Evolutionary conservation across 2,888 invertebrate species (phyloP).

Genomic region (Epinotia brunnichana): DNA sequence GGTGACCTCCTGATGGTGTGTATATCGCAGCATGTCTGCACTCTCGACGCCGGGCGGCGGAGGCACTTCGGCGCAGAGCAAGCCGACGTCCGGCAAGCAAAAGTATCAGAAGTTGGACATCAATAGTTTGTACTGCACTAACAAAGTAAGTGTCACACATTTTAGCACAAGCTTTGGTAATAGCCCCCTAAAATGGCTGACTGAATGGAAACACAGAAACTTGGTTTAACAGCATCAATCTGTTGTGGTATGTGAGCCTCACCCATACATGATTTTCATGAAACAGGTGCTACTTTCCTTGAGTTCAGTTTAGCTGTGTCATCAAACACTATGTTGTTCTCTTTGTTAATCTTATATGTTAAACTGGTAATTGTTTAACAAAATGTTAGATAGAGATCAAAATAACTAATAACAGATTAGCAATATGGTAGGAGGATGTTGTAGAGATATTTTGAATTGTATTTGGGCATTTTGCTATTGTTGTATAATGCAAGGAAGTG

Average conservation of each 20-base stretch:
- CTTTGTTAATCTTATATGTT: slow-evolving; percentile 14
- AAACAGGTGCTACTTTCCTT: not conserved
- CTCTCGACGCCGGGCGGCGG: slow-evolving; percentile 92
- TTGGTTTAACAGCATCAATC: not conserved
- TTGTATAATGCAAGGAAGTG: not conserved
- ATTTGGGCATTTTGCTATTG: not conserved
- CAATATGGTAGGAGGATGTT: not conserved
- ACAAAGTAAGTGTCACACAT: slow-evolving; percentile 86
- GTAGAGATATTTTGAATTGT: not conserved
- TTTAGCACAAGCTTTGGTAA: not conserved
- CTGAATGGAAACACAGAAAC: not conserved
- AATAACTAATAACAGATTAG: not conserved
- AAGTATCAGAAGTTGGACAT: slow-evolving; percentile 99
- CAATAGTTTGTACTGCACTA: slow-evolving; percentile 97
- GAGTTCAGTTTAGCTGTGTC: slow-evolving; percentile 3
- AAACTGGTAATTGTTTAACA: not conserved
- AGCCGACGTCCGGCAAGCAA: slow-evolving; percentile 90
- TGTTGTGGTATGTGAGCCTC: not conserved
- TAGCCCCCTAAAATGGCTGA: not conserved
- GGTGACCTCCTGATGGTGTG: slow-evolving; percentile 90
- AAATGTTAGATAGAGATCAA: not conserved
- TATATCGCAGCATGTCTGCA: slow-evolving; percentile 98
- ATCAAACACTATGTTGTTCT: slow-evolving; percentile 1
- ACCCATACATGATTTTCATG: not conserved
- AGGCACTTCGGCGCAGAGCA: slow-evolving; percentile 83